Conservation (phyloP, 1,140 invertebrate genomes). For the Cepaea nemoralis region DNA sequence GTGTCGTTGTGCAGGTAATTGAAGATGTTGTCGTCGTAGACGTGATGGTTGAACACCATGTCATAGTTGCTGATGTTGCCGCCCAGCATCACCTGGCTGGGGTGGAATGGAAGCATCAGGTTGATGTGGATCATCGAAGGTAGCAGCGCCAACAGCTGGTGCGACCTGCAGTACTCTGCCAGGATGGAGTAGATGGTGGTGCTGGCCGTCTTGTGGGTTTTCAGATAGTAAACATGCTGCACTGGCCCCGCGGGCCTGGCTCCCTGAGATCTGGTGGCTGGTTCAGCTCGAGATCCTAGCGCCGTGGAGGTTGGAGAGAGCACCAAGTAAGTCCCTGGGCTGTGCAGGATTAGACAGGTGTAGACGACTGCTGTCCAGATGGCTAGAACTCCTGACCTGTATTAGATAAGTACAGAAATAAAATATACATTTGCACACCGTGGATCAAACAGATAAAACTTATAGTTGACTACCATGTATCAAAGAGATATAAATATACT, state of each 20-base stretch:
- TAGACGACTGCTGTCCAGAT: not conserved
- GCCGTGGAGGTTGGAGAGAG: not conserved
- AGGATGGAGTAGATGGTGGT: constrained; percentile 34
- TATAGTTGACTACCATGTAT: no score
- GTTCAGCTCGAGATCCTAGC: not conserved
- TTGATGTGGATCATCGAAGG: constrained; percentile 23
- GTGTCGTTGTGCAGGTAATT: constrained; percentile 33
- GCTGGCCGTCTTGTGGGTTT: constrained; percentile 35
- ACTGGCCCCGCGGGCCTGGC: not conserved
- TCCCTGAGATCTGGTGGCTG: not conserved
- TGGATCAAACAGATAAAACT: no score
- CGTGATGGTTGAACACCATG: constrained; percentile 41
- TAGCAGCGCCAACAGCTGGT: constrained; percentile 17
- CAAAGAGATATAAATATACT: no score
- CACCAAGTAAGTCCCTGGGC: not conserved
- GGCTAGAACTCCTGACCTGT: not conserved
- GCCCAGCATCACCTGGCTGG: not conserved
- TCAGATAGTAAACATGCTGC: constrained; percentile 36
- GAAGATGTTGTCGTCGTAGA: constrained; percentile 16
- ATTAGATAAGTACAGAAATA: no score
- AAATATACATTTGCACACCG: no score
- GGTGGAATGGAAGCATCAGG: not conserved
- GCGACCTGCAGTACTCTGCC: constrained; percentile 34
- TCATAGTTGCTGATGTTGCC: constrained; percentile 1
- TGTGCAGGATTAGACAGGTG: not conserved